Evolutionary conservation across 2,797 vertebrate genomes (phyloP).

Genomic region (Brachymystax lenok): DNA sequence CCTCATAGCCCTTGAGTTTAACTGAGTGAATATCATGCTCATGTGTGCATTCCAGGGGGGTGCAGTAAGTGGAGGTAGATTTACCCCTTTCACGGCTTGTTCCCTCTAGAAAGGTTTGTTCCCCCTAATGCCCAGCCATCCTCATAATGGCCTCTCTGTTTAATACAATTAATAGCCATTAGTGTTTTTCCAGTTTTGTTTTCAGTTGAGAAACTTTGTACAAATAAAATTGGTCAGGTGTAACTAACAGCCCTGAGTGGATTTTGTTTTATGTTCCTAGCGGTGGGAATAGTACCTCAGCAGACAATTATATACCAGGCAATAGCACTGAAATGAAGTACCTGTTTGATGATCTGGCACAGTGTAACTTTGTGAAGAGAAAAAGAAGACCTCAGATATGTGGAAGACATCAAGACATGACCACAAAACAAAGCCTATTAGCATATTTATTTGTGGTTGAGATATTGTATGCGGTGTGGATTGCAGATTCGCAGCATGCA

Average conservation of each 20-base stretch:
- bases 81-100: slow-evolving; percentile 1
- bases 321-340: slow-evolving; percentile 11
- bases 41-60: background rate
- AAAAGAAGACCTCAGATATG: background rate
- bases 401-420: background rate
- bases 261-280: slow-evolving; percentile 8
- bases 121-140: background rate
- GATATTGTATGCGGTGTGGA: background rate
- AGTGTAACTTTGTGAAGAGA: slow-evolving; percentile 3
- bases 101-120: background rate
- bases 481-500: background rate
- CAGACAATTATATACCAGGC: slow-evolving; percentile 10
- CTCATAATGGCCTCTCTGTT: slow-evolving; percentile 12
- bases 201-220: slow-evolving; percentile 20
- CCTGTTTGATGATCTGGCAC: slow-evolving; percentile 16
- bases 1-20: background rate
- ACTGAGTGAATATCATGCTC: slow-evolving; percentile 2
- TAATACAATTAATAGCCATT: slow-evolving; percentile 22
- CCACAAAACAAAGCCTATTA: slow-evolving; percentile 7
- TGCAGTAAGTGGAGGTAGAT: background rate
- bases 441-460: slow-evolving; percentile 11
- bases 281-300: background rate
- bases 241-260: slow-evolving; percentile 14
- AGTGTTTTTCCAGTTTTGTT: slow-evolving; percentile 15
- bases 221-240: slow-evolving; percentile 12